phyloP scores from a whole-genome alignment of 2,797 vertebrate genomes.

The Microhierax caerulescens region DNA sequence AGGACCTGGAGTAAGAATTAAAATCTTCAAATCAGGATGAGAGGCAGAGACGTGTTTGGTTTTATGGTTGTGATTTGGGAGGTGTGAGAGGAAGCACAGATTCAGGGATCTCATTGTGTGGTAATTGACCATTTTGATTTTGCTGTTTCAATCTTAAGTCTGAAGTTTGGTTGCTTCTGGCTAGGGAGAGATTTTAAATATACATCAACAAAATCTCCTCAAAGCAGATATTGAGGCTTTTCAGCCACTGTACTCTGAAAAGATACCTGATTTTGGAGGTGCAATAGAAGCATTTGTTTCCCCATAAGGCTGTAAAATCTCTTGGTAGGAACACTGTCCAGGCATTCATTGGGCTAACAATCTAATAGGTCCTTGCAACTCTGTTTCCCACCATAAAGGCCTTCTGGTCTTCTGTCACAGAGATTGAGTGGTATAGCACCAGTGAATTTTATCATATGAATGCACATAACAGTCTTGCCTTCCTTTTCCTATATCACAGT shows the following conservation, averaged over 20 bases:
- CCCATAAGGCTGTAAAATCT: not conserved
- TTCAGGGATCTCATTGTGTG: not conserved
- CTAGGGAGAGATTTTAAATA: not conserved
- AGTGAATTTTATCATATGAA: not conserved
- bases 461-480: not conserved
- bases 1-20: not conserved
- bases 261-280: not conserved
- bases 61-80: not conserved
- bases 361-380: not conserved
- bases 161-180: not conserved
- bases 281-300: not conserved
- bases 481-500: not conserved
- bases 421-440: not conserved
- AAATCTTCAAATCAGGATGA: not conserved
- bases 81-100: not conserved
- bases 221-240: not conserved
- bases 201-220: not conserved
- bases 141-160: not conserved
- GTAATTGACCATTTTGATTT: not conserved
- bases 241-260: not conserved
- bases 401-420: not conserved
- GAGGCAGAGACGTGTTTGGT: not conserved
- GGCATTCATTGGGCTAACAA: not conserved
- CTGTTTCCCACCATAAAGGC: not conserved
- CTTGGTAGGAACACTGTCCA: not conserved